phyloP scores from a whole-genome alignment of 2,888 invertebrate genomes.

The Aphidoletes aphidimyza region DNA sequence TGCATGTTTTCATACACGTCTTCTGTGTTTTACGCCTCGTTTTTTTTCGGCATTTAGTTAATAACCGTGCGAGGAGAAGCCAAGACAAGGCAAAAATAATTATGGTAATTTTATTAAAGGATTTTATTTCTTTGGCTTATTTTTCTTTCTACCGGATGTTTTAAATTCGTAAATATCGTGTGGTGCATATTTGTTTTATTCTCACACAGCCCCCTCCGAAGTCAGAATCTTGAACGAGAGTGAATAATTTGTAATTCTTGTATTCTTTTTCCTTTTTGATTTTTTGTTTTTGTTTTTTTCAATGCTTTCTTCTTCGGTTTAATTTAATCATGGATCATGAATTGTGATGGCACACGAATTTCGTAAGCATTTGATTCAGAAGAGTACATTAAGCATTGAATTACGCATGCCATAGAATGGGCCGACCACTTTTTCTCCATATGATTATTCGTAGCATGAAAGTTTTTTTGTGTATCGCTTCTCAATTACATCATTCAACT shows the following conservation, averaged over 20 bases:
- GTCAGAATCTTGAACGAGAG: neutral
- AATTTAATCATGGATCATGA: no score
- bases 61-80: neutral
- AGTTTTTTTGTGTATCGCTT: no score
- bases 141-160: slow-evolving; percentile 33
- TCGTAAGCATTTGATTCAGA: no score
- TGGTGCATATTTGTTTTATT: slow-evolving; percentile 50
- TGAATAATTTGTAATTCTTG: neutral
- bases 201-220: no score
- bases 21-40: neutral
- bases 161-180: slow-evolving; percentile 41
- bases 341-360: no score
- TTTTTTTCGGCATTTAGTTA: neutral
- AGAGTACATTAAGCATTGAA: no score
- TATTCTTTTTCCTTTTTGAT: neutral
- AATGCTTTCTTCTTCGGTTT: neutral
- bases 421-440: no score
- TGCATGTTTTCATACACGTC: slow-evolving; percentile 2
- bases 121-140: neutral
- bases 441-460: no score
- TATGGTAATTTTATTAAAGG: slow-evolving; percentile 53
- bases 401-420: no score
- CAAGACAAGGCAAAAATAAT: slow-evolving; percentile 22
- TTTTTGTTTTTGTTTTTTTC: neutral
- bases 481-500: neutral